Percentiles rank a stretch among this genome's conserved stretches.
Evolutionary conservation across 2,113 vertebrate species (phyloP).

Genomic region (Machaerirhynchus nigripectus): DNA sequence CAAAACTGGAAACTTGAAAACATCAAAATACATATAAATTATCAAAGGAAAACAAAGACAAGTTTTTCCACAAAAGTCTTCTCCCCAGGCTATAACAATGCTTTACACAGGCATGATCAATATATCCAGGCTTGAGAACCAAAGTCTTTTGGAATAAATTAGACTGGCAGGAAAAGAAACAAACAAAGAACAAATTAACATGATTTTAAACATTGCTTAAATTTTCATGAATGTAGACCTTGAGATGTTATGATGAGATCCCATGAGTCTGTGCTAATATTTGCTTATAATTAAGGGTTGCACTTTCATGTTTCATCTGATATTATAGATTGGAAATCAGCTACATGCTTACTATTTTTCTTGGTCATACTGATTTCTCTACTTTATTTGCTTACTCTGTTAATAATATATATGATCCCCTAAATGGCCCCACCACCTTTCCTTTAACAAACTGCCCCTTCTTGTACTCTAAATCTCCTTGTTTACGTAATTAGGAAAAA

Average conservation of each 20-base stretch:
- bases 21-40: constrained; percentile 75
- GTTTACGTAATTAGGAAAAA: neutral
- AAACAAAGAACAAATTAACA: constrained; percentile 85
- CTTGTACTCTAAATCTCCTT: neutral
- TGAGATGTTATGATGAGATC: constrained; percentile 82
- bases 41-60: constrained; percentile 80
- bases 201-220: constrained; percentile 84
- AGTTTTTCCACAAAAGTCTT: constrained; percentile 75
- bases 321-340: constrained; percentile 74
- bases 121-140: constrained; percentile 77
- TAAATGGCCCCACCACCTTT: constrained; percentile 9
- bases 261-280: constrained; percentile 78
- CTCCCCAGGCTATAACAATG: constrained; percentile 78
- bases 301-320: constrained; percentile 79
- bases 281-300: constrained; percentile 80
- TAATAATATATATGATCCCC: constrained; percentile 35
- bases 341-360: constrained; percentile 57
- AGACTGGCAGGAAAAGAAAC: constrained; percentile 77
- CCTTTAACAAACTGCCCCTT: neutral
- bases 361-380: constrained; percentile 49
- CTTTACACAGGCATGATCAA: constrained; percentile 72
- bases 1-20: constrained; percentile 72
- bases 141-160: constrained; percentile 82
- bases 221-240: constrained; percentile 84
- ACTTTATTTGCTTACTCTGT: constrained; percentile 45